Evolutionary conservation across 2,797 vertebrate species (phyloP), one percentile per base, ranked within the genome.

Genomic region (Rhyacichthys aspro): DNA sequence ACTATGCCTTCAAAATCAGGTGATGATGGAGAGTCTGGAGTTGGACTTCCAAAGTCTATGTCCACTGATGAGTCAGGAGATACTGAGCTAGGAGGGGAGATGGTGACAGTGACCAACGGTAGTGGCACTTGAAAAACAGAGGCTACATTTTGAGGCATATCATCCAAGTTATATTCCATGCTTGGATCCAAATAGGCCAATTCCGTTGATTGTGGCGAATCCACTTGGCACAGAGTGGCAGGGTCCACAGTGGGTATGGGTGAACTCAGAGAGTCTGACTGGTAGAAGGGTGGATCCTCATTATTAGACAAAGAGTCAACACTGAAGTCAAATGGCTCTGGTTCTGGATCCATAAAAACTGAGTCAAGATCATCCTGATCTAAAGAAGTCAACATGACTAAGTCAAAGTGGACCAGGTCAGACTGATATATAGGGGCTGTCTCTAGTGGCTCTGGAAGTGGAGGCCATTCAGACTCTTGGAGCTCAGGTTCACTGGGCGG

Each of bases 321-420:
- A 61, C 81, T 87, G 16, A 86, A 34, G 43, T 87, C 86, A 71
- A 91, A 79, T 8, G 88, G 88, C 18, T 90, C 90, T 39, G 90
- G 90, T 79, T 90, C 90, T 42, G 88, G 87, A 55, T 90, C 89
- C 86, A 90, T 90, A 64, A 91, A 91, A 8, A 91, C 89, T 0
- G 90, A 91, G 56, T 91, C 89, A 43, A 91, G 90, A 74, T 91
- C 90, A 63, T 90, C 89, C 78, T 91, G 88, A 80, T 91, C 90
- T 11, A 90, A 17, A 11, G 90, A 91, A 36, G 88, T 91, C 60
- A 91, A 72, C 87, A 90, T 91, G 19, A 90, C 89, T 46, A 91
- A 70, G 76, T 91, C 90, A 79, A 91, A 90, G 66, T 91, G 90
- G 54, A 91, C 90, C 3, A 90, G 72, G 74, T 89, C 90, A 1